phyloP scores from a whole-genome alignment of 2,113 vertebrate species.

The Hypomesus transpacificus region DNA sequence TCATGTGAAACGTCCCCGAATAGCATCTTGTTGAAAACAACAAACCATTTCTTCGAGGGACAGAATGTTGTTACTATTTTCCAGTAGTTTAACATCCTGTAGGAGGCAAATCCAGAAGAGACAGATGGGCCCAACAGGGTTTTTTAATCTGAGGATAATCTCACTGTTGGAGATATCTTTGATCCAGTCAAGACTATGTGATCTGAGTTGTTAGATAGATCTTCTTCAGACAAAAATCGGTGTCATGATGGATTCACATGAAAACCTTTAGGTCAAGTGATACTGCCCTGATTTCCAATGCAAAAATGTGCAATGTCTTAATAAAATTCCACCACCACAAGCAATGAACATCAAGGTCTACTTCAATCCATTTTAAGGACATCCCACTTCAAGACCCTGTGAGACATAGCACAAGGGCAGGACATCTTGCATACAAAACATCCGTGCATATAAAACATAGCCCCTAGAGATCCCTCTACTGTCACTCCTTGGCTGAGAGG shows the following conservation, averaged over 20 bases:
- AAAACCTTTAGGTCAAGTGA: neutral
- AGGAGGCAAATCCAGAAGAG: slow-evolving; percentile 13
- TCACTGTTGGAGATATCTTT: slow-evolving; percentile 31
- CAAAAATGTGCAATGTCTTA: neutral
- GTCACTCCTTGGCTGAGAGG: neutral
- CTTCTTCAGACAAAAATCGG: too few species aligned
- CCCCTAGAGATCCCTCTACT: neutral
- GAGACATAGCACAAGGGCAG: slow-evolving; percentile 18
- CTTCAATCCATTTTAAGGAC: slow-evolving; percentile 10
- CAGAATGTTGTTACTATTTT: too few species aligned
- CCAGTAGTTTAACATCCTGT: too few species aligned
- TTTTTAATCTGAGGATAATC: slow-evolving; percentile 47
- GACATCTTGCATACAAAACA: slow-evolving; percentile 24
- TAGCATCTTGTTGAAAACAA: too few species aligned
- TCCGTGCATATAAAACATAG: neutral
- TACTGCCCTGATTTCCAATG: too few species aligned
- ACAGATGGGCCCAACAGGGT: slow-evolving; percentile 15
- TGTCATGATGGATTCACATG: neutral
- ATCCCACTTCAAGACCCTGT: slow-evolving; percentile 1
- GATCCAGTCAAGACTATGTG: slow-evolving; percentile 19
- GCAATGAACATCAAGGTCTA: slow-evolving; percentile 20
- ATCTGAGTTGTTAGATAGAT: neutral
- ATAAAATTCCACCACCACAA: neutral
- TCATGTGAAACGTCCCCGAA: too few species aligned
- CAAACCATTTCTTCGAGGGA: too few species aligned